Conservation (phyloP, 2,888 invertebrate species). For the Stictocephala bisonia region DNA sequence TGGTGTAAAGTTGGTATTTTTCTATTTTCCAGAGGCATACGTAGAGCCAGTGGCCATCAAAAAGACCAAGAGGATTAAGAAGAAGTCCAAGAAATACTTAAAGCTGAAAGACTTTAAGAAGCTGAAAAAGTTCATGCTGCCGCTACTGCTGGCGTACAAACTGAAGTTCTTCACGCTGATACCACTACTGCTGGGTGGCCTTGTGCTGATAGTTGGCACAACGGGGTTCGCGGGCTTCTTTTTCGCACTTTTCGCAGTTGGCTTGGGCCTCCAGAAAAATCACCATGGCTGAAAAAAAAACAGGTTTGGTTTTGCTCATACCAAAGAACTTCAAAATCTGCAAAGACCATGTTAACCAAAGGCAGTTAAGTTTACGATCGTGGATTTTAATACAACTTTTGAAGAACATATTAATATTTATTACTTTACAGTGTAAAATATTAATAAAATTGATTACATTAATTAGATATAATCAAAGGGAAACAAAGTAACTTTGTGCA, state of each 20-base stretch:
- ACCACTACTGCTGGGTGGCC: conserved; percentile 77
- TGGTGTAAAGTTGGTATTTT: not conserved
- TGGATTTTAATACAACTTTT: no score
- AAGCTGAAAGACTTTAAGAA: conserved; percentile 59
- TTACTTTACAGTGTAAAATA: no score
- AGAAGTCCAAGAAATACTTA: conserved; percentile 68
- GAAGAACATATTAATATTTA: no score
- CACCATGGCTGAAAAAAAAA: conserved; percentile 1
- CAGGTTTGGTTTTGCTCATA: conserved; percentile 16
- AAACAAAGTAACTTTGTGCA: no score
- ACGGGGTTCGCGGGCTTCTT: conserved; percentile 89
- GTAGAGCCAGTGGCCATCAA: conserved; percentile 33
- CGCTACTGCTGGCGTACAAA: conserved; percentile 84
- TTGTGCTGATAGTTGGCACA: conserved; percentile 79
- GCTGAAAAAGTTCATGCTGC: conserved; percentile 73
- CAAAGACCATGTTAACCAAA: no score
- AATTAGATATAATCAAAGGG: no score
- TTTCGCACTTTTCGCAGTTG: conserved; percentile 86
- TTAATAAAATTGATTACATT: no score
- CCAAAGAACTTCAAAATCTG: no score
- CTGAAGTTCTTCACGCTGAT: conserved; percentile 79
- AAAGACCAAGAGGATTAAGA: conserved; percentile 45
- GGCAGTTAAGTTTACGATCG: no score
- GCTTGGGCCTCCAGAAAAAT: conserved; percentile 72
- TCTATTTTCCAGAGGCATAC: conserved; percentile 9